Conservation (phyloP, 2,888 invertebrate genomes). For the Mesorhabditis spiculigera region DNA sequence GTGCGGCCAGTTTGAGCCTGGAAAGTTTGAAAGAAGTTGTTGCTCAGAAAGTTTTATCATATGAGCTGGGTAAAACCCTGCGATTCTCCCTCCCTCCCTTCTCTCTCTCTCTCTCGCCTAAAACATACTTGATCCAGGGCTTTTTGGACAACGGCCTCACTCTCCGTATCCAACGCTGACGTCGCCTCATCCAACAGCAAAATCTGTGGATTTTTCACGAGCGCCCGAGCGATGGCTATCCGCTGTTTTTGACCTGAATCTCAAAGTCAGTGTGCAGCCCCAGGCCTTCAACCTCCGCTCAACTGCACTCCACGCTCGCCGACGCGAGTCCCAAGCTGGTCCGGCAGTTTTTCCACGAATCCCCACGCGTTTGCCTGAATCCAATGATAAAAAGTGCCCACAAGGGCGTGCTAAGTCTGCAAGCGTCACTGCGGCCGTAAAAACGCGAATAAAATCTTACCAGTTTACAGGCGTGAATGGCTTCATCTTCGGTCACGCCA, state of each 20-base stretch:
- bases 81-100: too few relatives aligned
- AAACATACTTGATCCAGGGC: background rate
- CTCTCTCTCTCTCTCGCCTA: too few relatives aligned
- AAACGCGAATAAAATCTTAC: conserved; percentile 1
- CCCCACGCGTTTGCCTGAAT: conserved; percentile 42
- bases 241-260: background rate
- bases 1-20: conserved; percentile 62
- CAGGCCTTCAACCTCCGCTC: conserved; percentile 13
- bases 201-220: background rate
- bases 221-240: background rate
- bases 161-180: background rate
- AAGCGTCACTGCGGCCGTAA: background rate
- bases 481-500: conserved; percentile 38
- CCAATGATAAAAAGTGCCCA: background rate
- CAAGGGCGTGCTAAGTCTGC: background rate
- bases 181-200: background rate
- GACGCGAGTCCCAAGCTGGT: conserved; percentile 41
- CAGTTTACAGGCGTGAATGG: conserved; percentile 36
- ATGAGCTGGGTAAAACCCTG: too few relatives aligned
- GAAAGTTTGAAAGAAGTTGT: background rate
- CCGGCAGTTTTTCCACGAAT: conserved; percentile 41
- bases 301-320: conserved; percentile 47
- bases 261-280: background rate
- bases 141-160: conserved; percentile 3
- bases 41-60: too few relatives aligned